phyloP scores from a whole-genome alignment of 2,113 vertebrate genomes.

The Nicator chloris region DNA sequence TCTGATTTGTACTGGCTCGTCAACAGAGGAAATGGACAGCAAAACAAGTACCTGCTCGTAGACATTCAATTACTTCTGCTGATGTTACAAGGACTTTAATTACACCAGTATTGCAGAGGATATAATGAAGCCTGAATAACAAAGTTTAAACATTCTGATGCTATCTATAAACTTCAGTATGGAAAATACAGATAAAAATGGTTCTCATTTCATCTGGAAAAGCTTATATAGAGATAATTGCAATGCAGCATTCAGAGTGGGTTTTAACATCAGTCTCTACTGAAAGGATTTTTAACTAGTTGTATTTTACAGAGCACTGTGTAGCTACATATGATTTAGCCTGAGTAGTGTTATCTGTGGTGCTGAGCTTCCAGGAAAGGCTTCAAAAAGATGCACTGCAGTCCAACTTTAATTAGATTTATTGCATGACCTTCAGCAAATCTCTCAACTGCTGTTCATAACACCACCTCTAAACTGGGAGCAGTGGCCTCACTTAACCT shows the following conservation, averaged over 20 bases:
- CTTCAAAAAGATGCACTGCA: slow-evolving; percentile 23
- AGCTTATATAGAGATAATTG: slow-evolving; percentile 64
- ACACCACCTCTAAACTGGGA: background rate
- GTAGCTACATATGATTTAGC: background rate
- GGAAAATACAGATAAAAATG: slow-evolving; percentile 68
- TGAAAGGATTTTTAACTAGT: slow-evolving; percentile 17
- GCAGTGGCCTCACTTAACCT: background rate
- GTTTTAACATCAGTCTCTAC: slow-evolving; percentile 45
- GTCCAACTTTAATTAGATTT: slow-evolving; percentile 39
- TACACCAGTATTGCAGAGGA: slow-evolving; percentile 15
- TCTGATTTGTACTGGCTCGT: background rate
- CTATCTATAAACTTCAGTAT: slow-evolving; percentile 47
- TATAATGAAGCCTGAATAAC: slow-evolving; percentile 52
- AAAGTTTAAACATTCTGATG: slow-evolving; percentile 51
- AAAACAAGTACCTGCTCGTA: slow-evolving; percentile 35
- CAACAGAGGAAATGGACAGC: slow-evolving; percentile 18
- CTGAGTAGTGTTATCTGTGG: background rate
- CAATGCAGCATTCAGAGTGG: slow-evolving; percentile 5
- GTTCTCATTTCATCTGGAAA: slow-evolving; percentile 67
- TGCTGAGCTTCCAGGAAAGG: background rate
- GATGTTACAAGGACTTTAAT: slow-evolving; percentile 55
- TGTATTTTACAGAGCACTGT: slow-evolving; percentile 5
- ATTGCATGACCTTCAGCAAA: slow-evolving; percentile 34
- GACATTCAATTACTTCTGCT: background rate
- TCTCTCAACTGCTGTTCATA: background rate